A percentile compares a stretch with the other conserved stretches of the same genome.
Conservation (phyloP, 2,888 invertebrate species). For the Trisateles emortualis region DNA sequence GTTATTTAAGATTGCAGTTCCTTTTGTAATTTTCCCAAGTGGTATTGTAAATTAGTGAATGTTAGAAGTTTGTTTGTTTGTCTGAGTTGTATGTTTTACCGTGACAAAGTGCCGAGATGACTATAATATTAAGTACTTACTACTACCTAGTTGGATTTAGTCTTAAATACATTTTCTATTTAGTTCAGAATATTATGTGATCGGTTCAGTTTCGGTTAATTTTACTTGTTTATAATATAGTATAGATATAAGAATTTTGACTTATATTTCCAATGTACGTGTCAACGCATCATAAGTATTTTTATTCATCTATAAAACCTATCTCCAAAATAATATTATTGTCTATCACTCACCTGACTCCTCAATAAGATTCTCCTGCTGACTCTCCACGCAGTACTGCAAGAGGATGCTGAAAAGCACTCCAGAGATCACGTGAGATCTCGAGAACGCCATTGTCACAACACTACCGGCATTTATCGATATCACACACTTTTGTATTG, state of each 20-base stretch:
- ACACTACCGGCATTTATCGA: slow-evolving; percentile 56
- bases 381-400: slow-evolving; percentile 69
- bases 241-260: too few species aligned
- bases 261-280: too few species aligned
- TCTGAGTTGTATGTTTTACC: not conserved
- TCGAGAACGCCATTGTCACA: slow-evolving; percentile 58
- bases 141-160: too few species aligned
- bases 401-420: slow-evolving; percentile 66
- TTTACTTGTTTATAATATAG: too few species aligned
- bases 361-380: slow-evolving; percentile 77
- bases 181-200: too few species aligned
- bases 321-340: not conserved
- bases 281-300: too few species aligned
- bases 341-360: slow-evolving; percentile 71
- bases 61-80: not conserved
- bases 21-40: not conserved
- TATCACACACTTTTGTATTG: slow-evolving; percentile 44
- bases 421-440: slow-evolving; percentile 58
- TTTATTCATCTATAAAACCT: too few species aligned
- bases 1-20: slow-evolving; percentile 6
- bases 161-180: too few species aligned
- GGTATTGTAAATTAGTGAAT: not conserved
- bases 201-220: too few species aligned
- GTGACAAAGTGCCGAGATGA: not conserved
- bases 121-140: too few species aligned